phyloP scores from a whole-genome alignment of 2,113 vertebrate species.

The Megaceryle maxima region DNA sequence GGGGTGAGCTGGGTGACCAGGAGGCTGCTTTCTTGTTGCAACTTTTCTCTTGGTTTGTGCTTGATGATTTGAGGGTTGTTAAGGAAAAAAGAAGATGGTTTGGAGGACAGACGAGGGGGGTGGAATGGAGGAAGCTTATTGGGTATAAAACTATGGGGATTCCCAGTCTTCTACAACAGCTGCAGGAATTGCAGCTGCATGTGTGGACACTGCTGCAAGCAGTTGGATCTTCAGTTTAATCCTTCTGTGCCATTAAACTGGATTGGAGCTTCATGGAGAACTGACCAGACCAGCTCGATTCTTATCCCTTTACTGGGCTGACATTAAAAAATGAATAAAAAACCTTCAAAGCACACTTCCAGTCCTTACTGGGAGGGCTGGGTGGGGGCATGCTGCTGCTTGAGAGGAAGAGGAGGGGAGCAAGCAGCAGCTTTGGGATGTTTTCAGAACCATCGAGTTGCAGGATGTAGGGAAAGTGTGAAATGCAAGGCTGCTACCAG shows the following conservation, averaged over 20 bases:
- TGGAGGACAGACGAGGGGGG: neutral
- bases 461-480: conserved; percentile 32
- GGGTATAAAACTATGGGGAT: neutral
- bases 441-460: neutral
- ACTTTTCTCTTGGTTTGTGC: neutral
- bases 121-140: neutral
- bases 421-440: neutral
- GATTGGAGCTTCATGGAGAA: neutral
- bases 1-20: neutral
- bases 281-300: neutral
- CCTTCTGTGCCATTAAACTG: rapidly evolving
- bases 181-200: neutral
- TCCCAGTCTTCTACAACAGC: neutral
- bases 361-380: neutral
- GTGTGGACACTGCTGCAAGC: neutral
- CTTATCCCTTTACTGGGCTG: neutral
- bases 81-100: neutral
- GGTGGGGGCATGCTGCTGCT: neutral
- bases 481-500: neutral
- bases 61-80: neutral
- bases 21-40: neutral
- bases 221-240: neutral
- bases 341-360: neutral
- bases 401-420: neutral
- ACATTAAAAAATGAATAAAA: neutral